Evolutionary conservation across 2,113 vertebrate species (phyloP), one percentile per base, ranked within the genome.

Genomic region (Brachionichthys hirsutus): DNA sequence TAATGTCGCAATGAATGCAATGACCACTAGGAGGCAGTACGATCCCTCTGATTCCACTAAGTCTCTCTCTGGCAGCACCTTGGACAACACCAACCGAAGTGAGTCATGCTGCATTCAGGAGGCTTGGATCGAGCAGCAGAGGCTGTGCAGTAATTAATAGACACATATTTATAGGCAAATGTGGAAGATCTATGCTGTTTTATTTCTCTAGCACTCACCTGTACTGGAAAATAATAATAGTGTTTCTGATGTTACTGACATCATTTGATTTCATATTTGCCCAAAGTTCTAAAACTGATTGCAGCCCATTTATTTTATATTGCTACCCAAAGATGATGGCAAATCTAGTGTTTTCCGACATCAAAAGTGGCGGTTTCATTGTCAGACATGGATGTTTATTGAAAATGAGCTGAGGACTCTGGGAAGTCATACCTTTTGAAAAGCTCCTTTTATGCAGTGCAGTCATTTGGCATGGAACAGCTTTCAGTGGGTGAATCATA

Each of bases 51-150:
- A 12, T 18, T 15, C 41, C 36, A 2, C 65, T 38, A 43, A 69
- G 75, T 73, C 51, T 62, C 51, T 62, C 52, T 45, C 61, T 82
- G 77, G 82, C 81, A 80, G 78, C 73, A 68, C 70, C 70, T 70
- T 60, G 82, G 84, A 88, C 81, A 67, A 74, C 54, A n/a, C 54
- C 79, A 76, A 50, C 75, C 84, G 74, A n/a, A 82, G 83, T 82
- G 88, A 85, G 82, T 86, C 85, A 86, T 71, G 59, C 82, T 73
- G 71, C 69, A 57, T 65, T 55, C 77, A 35, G 63, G 41, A 67
- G 73, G 66, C 67, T 73, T 61, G 66, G 55, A 68, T 74, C 64
- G 54, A 62, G 63, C 63, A 62, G 62, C 48, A 55, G 62, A 46
- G 64, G 60, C 74, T 20, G n/a, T 12, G 58, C 55, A 9, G 53